Evolutionary conservation across 2,888 invertebrate species (phyloP), one percentile per base, ranked within the genome.

Genomic region (Thecocarcelia acutangulata): DNA sequence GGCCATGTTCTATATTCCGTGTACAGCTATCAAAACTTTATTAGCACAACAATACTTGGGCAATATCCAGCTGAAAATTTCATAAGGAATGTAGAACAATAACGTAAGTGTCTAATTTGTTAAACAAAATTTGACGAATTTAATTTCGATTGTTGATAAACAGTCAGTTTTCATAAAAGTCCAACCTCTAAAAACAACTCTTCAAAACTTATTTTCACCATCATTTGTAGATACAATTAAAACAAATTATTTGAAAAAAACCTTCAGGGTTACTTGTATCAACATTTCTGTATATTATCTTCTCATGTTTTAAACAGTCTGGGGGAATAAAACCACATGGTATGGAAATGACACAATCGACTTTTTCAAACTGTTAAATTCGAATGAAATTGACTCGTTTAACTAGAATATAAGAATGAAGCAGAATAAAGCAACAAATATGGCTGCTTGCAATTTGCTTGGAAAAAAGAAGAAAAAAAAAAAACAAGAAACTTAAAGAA

Each of bases 331-430:
- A 56, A 52, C 52, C 76, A 63, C 58, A 76, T 68, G 52, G 44
- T 13, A 68, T 68, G 42, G 21, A 59, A 68, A 50, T 42, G 59
- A 75, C 66, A 75, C 64, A 61, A 75, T 58, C 40, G 59, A 75
- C 58, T 59, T 40, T 58, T 76, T 61, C 28, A 33, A 59, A 64
- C 50, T 75, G 59, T 68, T 52, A 58, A 59, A 75, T 68, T 61
- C 44, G 61, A 69, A 69, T 76, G 69, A 61, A 76, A 76, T 54
- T 52, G 59, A 76, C 50, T 68, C 44, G 61, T 69, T 68, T 52
- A 54, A 46, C 52, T 48, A 17, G 42, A 66, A 66, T n/a, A 56
- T 12, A 21, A 64, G 17, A 63, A 28, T 13, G 48, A 28, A 42
- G 54, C 11, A 13, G 68, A 44, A 19, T 46, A 24, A 28, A 59